Percentiles rank a stretch among this genome's conserved stretches.
Conservation (phyloP, 1,140 invertebrate species). For the Maconellicoccus hirsutus region DNA sequence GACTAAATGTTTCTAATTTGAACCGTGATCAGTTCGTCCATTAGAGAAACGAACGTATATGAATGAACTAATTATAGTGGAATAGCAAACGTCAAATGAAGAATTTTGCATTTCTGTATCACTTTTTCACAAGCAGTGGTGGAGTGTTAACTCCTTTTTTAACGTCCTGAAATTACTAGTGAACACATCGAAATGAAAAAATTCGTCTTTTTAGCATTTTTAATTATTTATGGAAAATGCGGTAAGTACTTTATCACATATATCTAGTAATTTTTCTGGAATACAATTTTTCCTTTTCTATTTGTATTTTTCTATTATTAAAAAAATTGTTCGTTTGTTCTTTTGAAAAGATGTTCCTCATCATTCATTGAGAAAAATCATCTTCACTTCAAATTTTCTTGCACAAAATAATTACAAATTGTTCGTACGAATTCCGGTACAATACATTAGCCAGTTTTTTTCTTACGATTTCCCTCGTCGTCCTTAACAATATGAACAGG, state of each 20-base stretch:
- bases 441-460: too few relatives aligned
- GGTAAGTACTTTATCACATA: too few relatives aligned
- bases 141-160: not conserved
- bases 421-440: too few relatives aligned
- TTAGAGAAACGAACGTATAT: not conserved
- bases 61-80: not conserved
- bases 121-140: not conserved
- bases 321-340: too few relatives aligned
- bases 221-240: too few relatives aligned
- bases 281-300: too few relatives aligned
- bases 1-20: not conserved
- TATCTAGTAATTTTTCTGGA: too few relatives aligned
- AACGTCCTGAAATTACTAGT: not conserved
- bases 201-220: not conserved
- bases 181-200: not conserved
- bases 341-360: not conserved
- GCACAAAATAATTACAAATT: not conserved
- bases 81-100: not conserved
- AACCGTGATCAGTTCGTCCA: not conserved
- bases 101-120: not conserved
- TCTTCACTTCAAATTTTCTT: too few relatives aligned
- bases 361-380: not conserved
- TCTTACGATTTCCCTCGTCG: not conserved
- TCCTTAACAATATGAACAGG: constrained; percentile 1
- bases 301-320: too few relatives aligned